Conservation (phyloP, 2,113 vertebrate genomes). For the Symphodus melops region DNA sequence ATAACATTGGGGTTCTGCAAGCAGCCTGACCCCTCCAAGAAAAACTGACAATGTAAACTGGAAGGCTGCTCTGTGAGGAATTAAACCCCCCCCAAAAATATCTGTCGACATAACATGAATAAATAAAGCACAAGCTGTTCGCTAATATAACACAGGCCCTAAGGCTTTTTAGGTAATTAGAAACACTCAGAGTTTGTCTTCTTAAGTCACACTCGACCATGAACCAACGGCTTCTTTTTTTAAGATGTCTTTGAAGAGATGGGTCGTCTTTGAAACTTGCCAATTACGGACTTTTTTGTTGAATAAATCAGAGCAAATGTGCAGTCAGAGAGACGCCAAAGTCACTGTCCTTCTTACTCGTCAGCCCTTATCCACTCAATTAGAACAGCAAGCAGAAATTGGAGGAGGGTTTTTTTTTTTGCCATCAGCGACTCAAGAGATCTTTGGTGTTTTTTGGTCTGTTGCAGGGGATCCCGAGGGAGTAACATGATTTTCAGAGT, state of each 20-base stretch:
- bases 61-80: constrained; percentile 28
- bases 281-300: constrained; percentile 48
- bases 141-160: background rate
- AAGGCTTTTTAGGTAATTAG: constrained; percentile 38
- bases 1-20: constrained; percentile 47
- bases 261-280: constrained; percentile 39
- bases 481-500: constrained; percentile 3
- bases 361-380: constrained; percentile 44
- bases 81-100: background rate
- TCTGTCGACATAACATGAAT: constrained; percentile 8
- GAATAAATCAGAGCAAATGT: constrained; percentile 25
- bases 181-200: constrained; percentile 25
- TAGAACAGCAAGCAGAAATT: constrained; percentile 25
- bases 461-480: constrained; percentile 6
- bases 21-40: constrained; percentile 53
- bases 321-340: constrained; percentile 29
- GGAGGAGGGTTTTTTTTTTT: constrained; percentile 11
- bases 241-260: constrained; percentile 41
- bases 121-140: constrained; percentile 14
- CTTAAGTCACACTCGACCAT: constrained; percentile 5
- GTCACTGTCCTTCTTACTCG: constrained; percentile 26
- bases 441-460: constrained; percentile 32
- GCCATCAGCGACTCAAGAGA: constrained; percentile 42
- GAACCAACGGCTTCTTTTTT: background rate
- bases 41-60: constrained; percentile 21